phyloP scores from a whole-genome alignment of 2,888 invertebrate genomes.

The Strigamia transsilvanica region DNA sequence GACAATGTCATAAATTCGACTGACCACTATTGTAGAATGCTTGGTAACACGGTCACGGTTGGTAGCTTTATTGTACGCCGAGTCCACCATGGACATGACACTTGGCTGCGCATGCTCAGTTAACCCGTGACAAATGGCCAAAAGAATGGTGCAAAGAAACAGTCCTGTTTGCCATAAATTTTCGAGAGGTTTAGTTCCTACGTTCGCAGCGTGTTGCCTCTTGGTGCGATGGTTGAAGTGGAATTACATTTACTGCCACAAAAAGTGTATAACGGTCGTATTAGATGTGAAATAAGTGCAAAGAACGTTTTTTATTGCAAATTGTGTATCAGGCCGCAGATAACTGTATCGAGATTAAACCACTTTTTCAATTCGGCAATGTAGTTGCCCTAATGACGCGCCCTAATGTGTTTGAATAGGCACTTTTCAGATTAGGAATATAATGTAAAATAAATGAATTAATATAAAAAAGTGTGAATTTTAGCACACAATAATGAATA shows the following conservation, averaged over 20 bases:
- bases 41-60: slow-evolving; percentile 49
- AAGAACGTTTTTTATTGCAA: slow-evolving; percentile 47
- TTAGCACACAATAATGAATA: too few relatives aligned
- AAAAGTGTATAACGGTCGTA: slow-evolving; percentile 41
- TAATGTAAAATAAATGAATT: too few relatives aligned
- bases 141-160: slow-evolving; percentile 46
- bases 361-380: not conserved
- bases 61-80: slow-evolving; percentile 48
- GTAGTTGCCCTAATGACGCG: not conserved
- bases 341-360: not conserved
- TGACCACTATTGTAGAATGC: slow-evolving; percentile 49
- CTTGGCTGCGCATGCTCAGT: slow-evolving; percentile 49
- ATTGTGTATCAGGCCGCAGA: not conserved
- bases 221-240: slow-evolving; percentile 12
- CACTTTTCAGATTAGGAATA: too few relatives aligned
- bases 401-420: too few relatives aligned
- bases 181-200: slow-evolving; percentile 43
- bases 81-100: slow-evolving; percentile 49
- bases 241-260: slow-evolving; percentile 39
- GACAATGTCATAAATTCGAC: slow-evolving; percentile 49
- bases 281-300: slow-evolving; percentile 39
- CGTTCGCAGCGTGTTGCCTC: slow-evolving; percentile 43
- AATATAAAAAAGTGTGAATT: too few relatives aligned
- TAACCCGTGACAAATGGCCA: slow-evolving; percentile 48
- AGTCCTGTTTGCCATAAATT: slow-evolving; percentile 49